Base-by-base conservation (phyloP, 2,888 invertebrate species). In the Sepiola atlantica region DNA sequence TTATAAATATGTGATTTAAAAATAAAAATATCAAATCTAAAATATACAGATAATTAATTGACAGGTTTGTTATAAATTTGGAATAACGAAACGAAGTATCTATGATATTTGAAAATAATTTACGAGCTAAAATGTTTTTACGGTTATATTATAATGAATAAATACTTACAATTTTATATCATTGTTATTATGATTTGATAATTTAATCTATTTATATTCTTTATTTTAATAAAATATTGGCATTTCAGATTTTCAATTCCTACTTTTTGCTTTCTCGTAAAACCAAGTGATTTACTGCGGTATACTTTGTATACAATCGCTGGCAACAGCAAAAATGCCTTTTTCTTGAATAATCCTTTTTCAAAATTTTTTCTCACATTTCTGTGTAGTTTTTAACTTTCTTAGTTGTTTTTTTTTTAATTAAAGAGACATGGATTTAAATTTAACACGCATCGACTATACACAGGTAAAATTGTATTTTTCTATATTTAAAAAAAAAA, bases 361-460 rank as follows among this genome's bases (percentile, higher is more conserved):
- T 77, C 16, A 12, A 3, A 77, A n/a, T n/a, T 77, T 10, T 77
- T 77, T 77, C 77, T 28, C 28, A 77, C 16, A 12, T 16, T 77
- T 32, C n/a, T n/a, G 77, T 77, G 77, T n/a, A 77, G 16, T 77
- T 14, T 77, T n/a, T 77, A n/a, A 18, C 20, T 24, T 57, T 18
- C n/a, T 32, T 32, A 14, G n/a, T 12, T 14, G n/a, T 77, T 12
- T n/a, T 14, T 77, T 16, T 6, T 28, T 28, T 28, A 28, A 28
- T 61, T 24, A 32, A 77, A 16, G 10, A 77, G n/a, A 77, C 77
- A 98, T 98, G 98, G 98, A 98, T 97, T 98, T 99, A 96, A 98
- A 98, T 97, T 97, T 99, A 96, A 98, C 98, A 91, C 98, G 99
- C 95, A 98, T 99, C n/a, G 99, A 99, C 97, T 99, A 99, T 96